Evolutionary conservation across 1,140 invertebrate species (phyloP), one percentile per base, ranked within the genome.

Genomic region (Bilobella aurantiaca): DNA sequence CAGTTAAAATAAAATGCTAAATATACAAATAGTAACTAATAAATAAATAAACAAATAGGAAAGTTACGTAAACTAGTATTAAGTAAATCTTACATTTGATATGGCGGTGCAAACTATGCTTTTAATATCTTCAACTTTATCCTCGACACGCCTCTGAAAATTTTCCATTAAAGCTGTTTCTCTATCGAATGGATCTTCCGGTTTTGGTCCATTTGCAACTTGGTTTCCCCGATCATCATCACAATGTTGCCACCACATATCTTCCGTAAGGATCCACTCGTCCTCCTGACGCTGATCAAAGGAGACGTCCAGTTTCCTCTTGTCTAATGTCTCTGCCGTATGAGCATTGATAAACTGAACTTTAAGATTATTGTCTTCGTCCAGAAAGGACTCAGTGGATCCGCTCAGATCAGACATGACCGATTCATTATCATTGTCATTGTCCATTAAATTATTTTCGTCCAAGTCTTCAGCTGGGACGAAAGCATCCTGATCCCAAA

Each of bases 281-380:
- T 74, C 68, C 63, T 71, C 63, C 34, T 62, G 63, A 62, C 73
- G 63, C 63, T 73, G 63, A 63, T 74, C 69, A 69, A 70, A 67
- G 1, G 3, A 75, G 68, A 68, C 76, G 74, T 47, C 76, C 72
- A 63, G 76, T 71, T 66, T 79, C 69, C 69, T 76, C 68, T 69
- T 78, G 70, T 92, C 90, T 0, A 91, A 82, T 0, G 90, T 89
- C 77, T 92, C 90, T 0, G 90, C 90, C 37, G 89, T 83, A 77
- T 90, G 89, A 29, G 89, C 87, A 1, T 86, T 89, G n/a, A n/a
- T n/a, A 73, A 90, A 92, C 65, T 89, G 85, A 70, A 91, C 91
- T 47, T 83, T 80, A 0, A 88, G 77, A 64, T 69, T 73, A 34
- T 74, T 74, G 28, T 75, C 75, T 66, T 74, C 75, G 63, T 75